Conservation (phyloP, 2,113 vertebrate genomes). For the Chascanopsetta lugubris region DNA sequence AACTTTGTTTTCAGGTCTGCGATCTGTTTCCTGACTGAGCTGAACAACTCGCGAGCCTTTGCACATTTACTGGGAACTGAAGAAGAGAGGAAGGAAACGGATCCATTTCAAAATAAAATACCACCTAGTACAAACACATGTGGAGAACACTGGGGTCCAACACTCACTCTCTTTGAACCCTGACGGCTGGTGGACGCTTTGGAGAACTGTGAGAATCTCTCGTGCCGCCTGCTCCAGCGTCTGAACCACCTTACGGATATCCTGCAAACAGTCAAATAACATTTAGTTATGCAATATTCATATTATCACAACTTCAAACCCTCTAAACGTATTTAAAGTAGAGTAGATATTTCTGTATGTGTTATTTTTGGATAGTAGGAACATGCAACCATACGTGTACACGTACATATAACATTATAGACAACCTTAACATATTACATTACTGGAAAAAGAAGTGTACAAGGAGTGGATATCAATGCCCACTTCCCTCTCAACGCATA, state of each 20-base stretch:
- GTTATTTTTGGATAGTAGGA: too few species aligned
- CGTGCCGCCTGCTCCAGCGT: slow-evolving; percentile 93
- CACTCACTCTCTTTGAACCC: slow-evolving; percentile 95
- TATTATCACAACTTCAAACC: too few species aligned
- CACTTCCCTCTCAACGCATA: too few species aligned
- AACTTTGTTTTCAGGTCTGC: slow-evolving; percentile 96
- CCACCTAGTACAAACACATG: not conserved
- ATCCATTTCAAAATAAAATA: not conserved
- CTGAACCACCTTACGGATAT: slow-evolving; percentile 96
- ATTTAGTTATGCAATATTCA: too few species aligned
- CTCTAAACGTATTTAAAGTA: too few species aligned
- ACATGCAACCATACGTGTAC: too few species aligned
- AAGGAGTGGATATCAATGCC: too few species aligned
- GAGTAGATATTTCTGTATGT: too few species aligned
- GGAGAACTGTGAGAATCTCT: slow-evolving; percentile 93
- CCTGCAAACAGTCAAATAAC: slow-evolving; percentile 83
- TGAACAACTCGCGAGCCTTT: slow-evolving; percentile 92
- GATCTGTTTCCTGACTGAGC: slow-evolving; percentile 87
- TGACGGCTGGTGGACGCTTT: slow-evolving; percentile 93
- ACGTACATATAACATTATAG: too few species aligned
- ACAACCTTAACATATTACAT: too few species aligned
- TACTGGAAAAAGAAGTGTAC: too few species aligned
- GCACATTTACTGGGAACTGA: slow-evolving; percentile 93
- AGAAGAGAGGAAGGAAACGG: slow-evolving; percentile 21
- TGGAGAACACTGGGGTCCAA: not conserved